Conservation (phyloP, 37 sponge, comb jelly and placozoan genomes). For the Corticium candelabrum region DNA sequence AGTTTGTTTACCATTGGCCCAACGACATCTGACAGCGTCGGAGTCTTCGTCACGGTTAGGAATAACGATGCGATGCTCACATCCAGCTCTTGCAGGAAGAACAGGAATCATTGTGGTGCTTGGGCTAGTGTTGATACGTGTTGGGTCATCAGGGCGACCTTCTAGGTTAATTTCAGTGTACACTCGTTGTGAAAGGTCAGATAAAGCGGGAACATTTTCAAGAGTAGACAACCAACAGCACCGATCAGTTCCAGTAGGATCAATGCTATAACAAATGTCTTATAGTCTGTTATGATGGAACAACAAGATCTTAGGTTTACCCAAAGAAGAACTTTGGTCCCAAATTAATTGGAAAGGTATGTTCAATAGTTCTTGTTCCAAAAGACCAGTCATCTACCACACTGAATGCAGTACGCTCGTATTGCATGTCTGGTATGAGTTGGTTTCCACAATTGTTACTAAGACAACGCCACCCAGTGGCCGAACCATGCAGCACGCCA, state of each 20-base stretch:
- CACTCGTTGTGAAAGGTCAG: neutral
- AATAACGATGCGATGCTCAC: neutral
- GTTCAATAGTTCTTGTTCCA: neutral
- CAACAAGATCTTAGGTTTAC: neutral
- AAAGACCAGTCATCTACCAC: neutral
- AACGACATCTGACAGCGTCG: neutral
- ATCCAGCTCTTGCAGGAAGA: neutral
- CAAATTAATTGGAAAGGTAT: neutral
- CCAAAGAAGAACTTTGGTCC: neutral
- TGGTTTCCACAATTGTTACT: neutral
- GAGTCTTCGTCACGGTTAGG: neutral
- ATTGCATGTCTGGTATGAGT: neutral
- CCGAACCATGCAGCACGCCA: neutral
- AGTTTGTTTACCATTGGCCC: no score
- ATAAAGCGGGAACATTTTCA: neutral
- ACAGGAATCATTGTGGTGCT: neutral
- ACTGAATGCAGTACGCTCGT: neutral
- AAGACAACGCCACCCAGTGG: neutral
- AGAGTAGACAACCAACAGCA: neutral
- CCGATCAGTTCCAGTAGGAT: neutral
- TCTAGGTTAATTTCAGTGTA: neutral
- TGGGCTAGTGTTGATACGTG: neutral
- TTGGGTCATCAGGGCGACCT: neutral
- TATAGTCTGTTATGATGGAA: neutral
- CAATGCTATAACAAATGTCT: neutral